Evolutionary conservation across 2,888 invertebrate species (phyloP).

Genomic region (Norana najaformis): DNA sequence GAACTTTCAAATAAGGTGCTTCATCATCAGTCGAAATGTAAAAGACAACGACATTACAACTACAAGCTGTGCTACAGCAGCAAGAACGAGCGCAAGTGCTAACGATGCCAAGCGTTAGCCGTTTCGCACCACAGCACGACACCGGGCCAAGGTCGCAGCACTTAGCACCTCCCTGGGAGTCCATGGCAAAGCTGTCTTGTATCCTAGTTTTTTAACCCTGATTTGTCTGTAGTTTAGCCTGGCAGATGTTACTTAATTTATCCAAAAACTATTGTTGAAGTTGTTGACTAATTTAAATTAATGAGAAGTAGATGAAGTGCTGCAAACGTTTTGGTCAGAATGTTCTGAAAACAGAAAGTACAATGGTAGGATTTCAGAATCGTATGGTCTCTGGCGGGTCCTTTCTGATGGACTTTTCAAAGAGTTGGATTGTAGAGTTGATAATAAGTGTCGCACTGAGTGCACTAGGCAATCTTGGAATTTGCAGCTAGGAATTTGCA

Average conservation of each 20-base stretch:
- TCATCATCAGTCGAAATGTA: neutral
- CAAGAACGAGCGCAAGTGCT: slow-evolving; percentile 24
- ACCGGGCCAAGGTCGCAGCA: neutral
- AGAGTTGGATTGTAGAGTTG: neutral
- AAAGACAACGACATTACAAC: slow-evolving; percentile 2
- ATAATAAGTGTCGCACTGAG: neutral
- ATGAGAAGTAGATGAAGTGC: neutral
- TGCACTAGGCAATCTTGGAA: neutral
- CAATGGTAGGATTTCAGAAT: neutral
- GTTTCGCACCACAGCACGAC: neutral
- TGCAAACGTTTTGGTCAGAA: neutral
- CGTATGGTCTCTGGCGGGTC: neutral
- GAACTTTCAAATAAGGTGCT: neutral
- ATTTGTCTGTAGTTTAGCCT: neutral
- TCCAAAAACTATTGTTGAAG: slow-evolving; percentile 13
- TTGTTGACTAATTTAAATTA: slow-evolving; percentile 13
- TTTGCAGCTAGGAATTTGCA: neutral
- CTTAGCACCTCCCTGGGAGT: neutral
- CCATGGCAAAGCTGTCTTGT: neutral
- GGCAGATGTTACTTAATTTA: neutral
- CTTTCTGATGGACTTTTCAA: neutral
- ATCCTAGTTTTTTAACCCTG: neutral
- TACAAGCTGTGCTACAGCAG: slow-evolving; percentile 20
- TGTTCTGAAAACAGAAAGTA: neutral
- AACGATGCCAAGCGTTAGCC: neutral